A percentile compares a stretch with the other conserved stretches of the same genome.
phyloP scores from a whole-genome alignment of 1,140 invertebrate genomes.

The Pantala flavescens region DNA sequence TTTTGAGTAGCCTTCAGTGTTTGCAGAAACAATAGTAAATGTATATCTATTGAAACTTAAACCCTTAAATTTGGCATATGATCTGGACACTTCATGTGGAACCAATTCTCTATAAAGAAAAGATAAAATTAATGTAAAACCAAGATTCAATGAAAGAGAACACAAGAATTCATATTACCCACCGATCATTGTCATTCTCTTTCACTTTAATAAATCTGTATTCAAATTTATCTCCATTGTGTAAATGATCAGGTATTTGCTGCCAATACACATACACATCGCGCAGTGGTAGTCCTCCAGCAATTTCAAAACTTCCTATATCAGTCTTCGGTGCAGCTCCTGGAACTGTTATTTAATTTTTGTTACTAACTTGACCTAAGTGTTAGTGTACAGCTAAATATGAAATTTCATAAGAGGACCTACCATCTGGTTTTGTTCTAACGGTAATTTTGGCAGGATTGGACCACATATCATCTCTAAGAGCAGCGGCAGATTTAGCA shows the following conservation, averaged over 20 bases:
- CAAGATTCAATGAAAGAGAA: background rate
- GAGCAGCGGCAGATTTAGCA: conserved; percentile 42
- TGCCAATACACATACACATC: conserved; percentile 60
- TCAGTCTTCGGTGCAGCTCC: conserved; percentile 47
- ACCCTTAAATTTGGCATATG: conserved; percentile 43
- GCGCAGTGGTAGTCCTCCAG: conserved; percentile 33
- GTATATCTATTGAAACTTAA: conserved; percentile 37
- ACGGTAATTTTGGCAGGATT: conserved; percentile 44
- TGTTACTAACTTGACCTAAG: conserved; percentile 12
- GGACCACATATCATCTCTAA: conserved; percentile 48
- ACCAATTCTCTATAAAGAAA: conserved; percentile 28
- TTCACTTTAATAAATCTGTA: conserved; percentile 31
- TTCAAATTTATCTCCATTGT: conserved; percentile 45
- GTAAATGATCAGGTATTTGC: conserved; percentile 45
- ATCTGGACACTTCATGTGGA: conserved; percentile 36
- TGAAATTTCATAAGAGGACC: conserved; percentile 21
- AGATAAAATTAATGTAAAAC: background rate
- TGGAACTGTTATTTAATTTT: conserved; percentile 35
- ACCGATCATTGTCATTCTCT: conserved; percentile 29
- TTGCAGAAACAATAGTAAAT: conserved; percentile 43
- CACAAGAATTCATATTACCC: background rate
- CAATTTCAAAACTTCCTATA: conserved; percentile 52
- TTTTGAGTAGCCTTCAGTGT: conserved; percentile 44
- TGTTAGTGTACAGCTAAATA: no score
- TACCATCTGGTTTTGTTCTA: conserved; percentile 45